Conservation (phyloP, 2,113 vertebrate genomes). For the Microtus montanus region DNA sequence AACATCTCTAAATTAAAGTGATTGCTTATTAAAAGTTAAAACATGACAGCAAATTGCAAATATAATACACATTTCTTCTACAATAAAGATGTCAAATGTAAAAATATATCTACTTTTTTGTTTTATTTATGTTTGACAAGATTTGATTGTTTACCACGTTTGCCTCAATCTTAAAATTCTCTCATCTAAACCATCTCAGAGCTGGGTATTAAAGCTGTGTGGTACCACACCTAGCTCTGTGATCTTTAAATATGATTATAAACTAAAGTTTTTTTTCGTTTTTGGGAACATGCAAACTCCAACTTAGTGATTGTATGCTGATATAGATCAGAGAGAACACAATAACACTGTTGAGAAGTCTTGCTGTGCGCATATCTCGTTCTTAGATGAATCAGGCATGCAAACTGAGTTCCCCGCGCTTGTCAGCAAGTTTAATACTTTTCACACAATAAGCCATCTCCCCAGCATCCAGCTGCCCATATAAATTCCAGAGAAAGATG, state of each 20-base stretch:
- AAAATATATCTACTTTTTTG: neutral
- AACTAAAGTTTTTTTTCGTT: neutral
- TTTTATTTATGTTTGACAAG: neutral
- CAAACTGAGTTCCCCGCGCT: neutral
- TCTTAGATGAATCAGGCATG: neutral
- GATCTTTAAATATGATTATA: neutral
- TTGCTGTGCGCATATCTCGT: neutral
- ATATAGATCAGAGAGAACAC: neutral
- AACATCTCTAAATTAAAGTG: neutral
- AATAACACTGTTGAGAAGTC: neutral
- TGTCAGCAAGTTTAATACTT: neutral
- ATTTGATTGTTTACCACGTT: neutral
- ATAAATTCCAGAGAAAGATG: too few species aligned
- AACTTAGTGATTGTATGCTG: slow-evolving; percentile 1
- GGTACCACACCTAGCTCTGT: neutral
- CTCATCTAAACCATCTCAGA: neutral
- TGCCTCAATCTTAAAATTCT: neutral
- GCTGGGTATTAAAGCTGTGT: neutral
- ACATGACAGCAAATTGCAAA: neutral
- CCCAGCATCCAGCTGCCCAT: neutral
- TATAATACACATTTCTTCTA: neutral
- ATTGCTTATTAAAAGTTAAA: neutral
- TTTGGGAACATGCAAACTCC: neutral
- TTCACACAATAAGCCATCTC: too few species aligned
- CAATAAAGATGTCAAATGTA: neutral